These are phyloP conservation scores for Brachionus calyciflorus DNA, from an alignment of 1,140 invertebrate species.

Conservation along the genomic window DNA sequence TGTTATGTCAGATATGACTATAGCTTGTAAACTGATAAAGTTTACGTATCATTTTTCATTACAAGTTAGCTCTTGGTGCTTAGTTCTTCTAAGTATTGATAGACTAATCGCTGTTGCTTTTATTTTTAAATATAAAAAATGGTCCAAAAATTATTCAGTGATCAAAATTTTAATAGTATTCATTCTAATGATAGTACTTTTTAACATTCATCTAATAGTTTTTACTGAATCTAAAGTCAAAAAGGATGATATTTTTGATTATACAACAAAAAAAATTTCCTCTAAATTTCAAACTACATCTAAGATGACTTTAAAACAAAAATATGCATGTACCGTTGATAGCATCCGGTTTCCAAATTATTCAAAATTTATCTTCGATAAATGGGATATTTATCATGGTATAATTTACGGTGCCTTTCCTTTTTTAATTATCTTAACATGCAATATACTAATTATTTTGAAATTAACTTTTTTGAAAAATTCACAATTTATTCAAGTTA, in stretches of 20 bases:
- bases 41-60: conserved; percentile 10
- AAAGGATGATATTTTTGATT: neutral
- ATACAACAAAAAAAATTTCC: neutral
- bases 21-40: conserved; percentile 25
- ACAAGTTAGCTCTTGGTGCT: conserved; percentile 21
- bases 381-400: conserved; percentile 30
- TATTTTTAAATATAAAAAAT: conserved; percentile 27
- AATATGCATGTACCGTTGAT: neutral
- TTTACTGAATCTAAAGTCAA: conserved; percentile 12
- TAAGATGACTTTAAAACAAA: neutral
- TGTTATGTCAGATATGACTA: neutral
- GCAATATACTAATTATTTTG: neutral
- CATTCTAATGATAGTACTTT: neutral
- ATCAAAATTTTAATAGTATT: neutral
- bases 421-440: neutral
- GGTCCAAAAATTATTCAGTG: neutral
- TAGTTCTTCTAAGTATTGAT: neutral
- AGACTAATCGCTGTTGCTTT: neutral
- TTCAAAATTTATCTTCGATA: neutral
- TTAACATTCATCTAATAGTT: conserved; percentile 1
- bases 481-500: neutral
- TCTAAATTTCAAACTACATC: neutral
- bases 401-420: conserved; percentile 2
- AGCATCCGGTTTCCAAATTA: neutral
- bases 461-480: conserved; percentile 23